Evolutionary conservation across 2,888 invertebrate genomes (phyloP).

Genomic region (Cryptocephalus moraei): DNA sequence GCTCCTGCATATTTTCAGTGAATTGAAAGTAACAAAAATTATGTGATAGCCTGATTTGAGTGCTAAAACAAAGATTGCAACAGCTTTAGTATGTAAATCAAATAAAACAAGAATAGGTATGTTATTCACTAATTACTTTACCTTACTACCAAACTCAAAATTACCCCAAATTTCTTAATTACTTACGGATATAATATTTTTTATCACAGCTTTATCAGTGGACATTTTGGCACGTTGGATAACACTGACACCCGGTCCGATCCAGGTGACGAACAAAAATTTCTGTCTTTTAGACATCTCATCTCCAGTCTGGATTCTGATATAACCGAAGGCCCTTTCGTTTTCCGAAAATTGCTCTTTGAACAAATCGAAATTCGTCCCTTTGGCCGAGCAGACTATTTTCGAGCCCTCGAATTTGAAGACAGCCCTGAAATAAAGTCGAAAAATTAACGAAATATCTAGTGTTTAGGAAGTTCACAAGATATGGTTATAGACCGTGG

Average conservation of each 20-base stretch:
- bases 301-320: conserved; percentile 67
- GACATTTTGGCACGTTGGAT: conserved; percentile 75
- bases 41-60: too few relatives aligned
- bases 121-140: too few relatives aligned
- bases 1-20: too few relatives aligned
- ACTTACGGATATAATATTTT: conserved; percentile 64
- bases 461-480: not conserved
- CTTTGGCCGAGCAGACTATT: conserved; percentile 56
- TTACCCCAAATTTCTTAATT: too few relatives aligned
- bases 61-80: too few relatives aligned
- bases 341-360: conserved; percentile 58
- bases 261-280: conserved; percentile 70
- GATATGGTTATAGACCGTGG: not conserved
- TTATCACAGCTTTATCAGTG: conserved; percentile 69
- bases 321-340: conserved; percentile 66
- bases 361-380: conserved; percentile 60
- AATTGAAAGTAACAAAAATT: too few relatives aligned
- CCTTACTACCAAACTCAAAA: too few relatives aligned
- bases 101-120: too few relatives aligned
- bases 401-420: conserved; percentile 64
- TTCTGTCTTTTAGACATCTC: conserved; percentile 76
- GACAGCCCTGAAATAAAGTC: conserved; percentile 51
- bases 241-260: conserved; percentile 62
- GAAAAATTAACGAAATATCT: not conserved
- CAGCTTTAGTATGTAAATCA: too few relatives aligned